Percentiles rank a stretch among this genome's conserved stretches.
Conservation (phyloP, 2,888 invertebrate species). For the Xestobium rufovillosum region DNA sequence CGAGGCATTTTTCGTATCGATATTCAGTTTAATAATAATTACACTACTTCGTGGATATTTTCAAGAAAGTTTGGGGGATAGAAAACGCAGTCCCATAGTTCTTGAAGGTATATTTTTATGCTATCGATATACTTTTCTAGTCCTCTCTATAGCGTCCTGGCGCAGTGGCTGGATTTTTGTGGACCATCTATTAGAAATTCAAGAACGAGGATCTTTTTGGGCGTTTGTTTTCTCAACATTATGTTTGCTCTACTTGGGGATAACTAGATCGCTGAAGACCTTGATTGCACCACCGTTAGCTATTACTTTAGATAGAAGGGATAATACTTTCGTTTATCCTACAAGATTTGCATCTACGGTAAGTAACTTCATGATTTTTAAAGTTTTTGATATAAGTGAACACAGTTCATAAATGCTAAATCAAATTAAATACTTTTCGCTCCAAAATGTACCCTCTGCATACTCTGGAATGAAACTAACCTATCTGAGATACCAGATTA, state of each 20-base stretch:
- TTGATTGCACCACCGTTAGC: conserved; percentile 52
- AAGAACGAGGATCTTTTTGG: neutral
- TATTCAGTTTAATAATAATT: conserved; percentile 51
- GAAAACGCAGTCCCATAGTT: conserved; percentile 12
- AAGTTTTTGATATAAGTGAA: no score
- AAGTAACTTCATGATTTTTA: no score
- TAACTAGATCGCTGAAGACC: conserved; percentile 45
- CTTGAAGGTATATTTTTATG: conserved; percentile 16
- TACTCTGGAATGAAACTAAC: no score
- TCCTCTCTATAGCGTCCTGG: conserved; percentile 49
- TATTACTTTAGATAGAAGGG: conserved; percentile 51
- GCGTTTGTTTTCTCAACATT: no score
- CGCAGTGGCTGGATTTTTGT: conserved; percentile 46
- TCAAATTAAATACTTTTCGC: no score
- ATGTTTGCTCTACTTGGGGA: conserved; percentile 17
- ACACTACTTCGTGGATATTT: conserved; percentile 39
- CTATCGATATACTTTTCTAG: conserved; percentile 46
- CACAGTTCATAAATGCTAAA: no score
- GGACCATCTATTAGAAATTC: conserved; percentile 23
- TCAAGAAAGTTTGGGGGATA: conserved; percentile 23
- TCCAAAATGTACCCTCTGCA: no score
- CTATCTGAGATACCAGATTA: no score
- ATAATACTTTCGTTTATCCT: conserved; percentile 51
- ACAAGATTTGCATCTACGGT: conserved; percentile 49
- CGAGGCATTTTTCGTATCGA: conserved; percentile 45